These are phyloP conservation scores for Heterochromis multidens DNA, from an alignment of 2,113 vertebrate species.

Conservation along the genomic window DNA sequence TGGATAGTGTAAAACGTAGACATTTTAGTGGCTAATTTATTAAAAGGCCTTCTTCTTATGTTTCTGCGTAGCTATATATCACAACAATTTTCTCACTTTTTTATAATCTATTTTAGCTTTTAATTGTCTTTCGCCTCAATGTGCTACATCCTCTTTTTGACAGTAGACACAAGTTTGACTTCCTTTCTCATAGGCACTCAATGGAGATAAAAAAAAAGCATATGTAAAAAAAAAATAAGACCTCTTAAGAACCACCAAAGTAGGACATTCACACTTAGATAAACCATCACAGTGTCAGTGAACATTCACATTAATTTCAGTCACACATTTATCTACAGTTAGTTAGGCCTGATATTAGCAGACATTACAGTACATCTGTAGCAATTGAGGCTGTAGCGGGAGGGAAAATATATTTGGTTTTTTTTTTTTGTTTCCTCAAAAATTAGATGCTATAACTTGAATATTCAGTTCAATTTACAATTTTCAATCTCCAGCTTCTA, in stretches of 20 bases:
- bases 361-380: background rate
- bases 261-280: background rate
- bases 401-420: background rate
- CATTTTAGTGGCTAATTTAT: background rate
- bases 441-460: background rate
- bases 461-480: background rate
- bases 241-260: background rate
- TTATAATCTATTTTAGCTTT: background rate
- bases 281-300: background rate
- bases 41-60: background rate
- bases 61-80: background rate
- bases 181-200: no score
- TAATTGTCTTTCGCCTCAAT: background rate
- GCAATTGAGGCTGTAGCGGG: no score
- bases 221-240: background rate
- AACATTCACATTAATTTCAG: no score
- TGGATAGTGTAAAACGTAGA: background rate
- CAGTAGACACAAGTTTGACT: no score
- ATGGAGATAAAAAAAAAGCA: rapidly evolving
- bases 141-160: no score
- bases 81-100: background rate
- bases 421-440: background rate
- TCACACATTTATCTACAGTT: background rate
- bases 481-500: background rate
- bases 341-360: background rate